Base-by-base conservation (phyloP, 1,140 invertebrate genomes). In the Oreohelix idahoensis region DNA sequence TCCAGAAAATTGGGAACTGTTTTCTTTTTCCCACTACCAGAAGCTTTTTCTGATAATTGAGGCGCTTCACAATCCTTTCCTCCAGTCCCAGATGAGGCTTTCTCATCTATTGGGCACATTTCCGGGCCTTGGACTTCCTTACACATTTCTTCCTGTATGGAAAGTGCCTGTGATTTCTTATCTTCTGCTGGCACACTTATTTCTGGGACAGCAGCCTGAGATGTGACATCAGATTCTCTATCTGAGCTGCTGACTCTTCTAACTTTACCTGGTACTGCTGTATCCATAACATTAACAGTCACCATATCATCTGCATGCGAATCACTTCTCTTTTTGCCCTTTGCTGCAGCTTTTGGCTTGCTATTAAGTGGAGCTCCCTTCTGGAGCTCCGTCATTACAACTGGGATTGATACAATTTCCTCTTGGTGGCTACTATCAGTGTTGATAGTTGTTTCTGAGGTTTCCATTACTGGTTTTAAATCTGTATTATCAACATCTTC, bases 1-100 rank as follows among this genome's bases (percentile, higher is more conserved):
- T 75, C 80, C 35, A 82, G 49, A 38, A 82, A 82, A 51, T 82
- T 82, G 17, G 80, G 80, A 26, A 82, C 51, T 15, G 73, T 82
- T 49, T 75, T 74, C 29, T 75, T 82, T 49, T 82, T 82, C 8
- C 69, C 79, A 51, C n/a, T 32, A 32, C n/a, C 63, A 32, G 63
- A 4, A 20, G 77, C 0, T 32, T 79, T 79, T 42, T 79, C 77
- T 69, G 1, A 1, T 35, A 45, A 66, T 45, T 29, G n/a, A 29
- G 29, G 8, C 5, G 63, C 5, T 29, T 66, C 63, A 66, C 63
- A 35, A 66, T 23, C 20, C n/a, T 35, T 32, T 29, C 11, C 29
- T 29, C 11, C 63, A 11, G 29, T 66, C 29, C 1, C 63, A 66
- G n/a, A 8, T n/a, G 4, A 2, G 10, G 53, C 26, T 58, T 66